Evolutionary conservation across 1,140 invertebrate genomes (phyloP).

Genomic region (Littorina saxatilis): DNA sequence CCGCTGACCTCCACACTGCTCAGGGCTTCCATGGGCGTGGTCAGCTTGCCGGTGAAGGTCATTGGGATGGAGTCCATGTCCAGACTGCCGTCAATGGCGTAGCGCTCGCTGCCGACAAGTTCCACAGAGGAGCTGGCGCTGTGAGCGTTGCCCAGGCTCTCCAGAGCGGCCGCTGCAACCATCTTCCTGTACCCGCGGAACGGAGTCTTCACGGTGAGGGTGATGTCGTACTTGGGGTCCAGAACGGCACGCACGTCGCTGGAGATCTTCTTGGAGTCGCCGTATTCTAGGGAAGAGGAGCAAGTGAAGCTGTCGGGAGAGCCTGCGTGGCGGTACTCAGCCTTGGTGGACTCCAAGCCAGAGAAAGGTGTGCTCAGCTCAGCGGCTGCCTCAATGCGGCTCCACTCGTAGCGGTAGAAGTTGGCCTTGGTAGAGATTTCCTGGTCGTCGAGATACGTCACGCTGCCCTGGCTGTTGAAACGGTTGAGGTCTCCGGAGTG

Average conservation of each 20-base stretch:
- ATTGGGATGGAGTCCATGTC: constrained; percentile 34
- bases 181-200: constrained; percentile 34
- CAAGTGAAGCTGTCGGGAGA: constrained; percentile 41
- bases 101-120: neutral
- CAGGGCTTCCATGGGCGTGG: constrained; percentile 51
- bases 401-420: constrained; percentile 31
- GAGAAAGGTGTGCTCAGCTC: constrained; percentile 45
- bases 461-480: constrained; percentile 39
- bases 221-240: constrained; percentile 14
- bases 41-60: constrained; percentile 44
- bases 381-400: constrained; percentile 33
- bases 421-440: constrained; percentile 20
- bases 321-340: constrained; percentile 48
- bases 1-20: constrained; percentile 44
- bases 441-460: constrained; percentile 46
- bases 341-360: constrained; percentile 34
- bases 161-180: constrained; percentile 1
- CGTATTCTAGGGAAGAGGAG: constrained; percentile 43
- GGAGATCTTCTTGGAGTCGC: constrained; percentile 45
- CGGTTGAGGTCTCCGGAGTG: constrained; percentile 41
- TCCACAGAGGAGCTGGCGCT: constrained; percentile 14
- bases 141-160: constrained; percentile 24
- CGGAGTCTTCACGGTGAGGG: constrained; percentile 36
- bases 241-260: constrained; percentile 34
- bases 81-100: constrained; percentile 3